Evolutionary conservation across 2,113 vertebrate species (phyloP).

Genomic region (Saguinus imperator): DNA sequence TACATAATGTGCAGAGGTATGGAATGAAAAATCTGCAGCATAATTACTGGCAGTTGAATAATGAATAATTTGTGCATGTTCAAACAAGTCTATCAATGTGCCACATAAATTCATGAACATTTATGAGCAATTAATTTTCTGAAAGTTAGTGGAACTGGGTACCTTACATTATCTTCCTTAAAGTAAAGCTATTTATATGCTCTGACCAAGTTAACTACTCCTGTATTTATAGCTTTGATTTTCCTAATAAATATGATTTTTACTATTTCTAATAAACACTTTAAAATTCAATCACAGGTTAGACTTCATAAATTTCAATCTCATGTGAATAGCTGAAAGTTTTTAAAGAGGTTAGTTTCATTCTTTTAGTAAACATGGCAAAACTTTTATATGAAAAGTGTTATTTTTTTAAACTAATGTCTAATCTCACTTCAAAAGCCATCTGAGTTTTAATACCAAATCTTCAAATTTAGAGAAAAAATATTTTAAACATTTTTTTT

Average conservation of each 20-base stretch:
- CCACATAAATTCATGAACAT: slow-evolving; percentile 65
- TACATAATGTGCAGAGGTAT: slow-evolving; percentile 56
- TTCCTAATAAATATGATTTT: not conserved
- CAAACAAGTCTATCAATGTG: slow-evolving; percentile 62
- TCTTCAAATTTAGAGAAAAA: not conserved
- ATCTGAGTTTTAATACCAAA: not conserved
- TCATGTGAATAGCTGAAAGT: not conserved
- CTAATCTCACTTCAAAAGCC: not conserved
- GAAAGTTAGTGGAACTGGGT: slow-evolving; percentile 10
- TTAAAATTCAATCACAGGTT: not conserved
- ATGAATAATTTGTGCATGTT: slow-evolving; percentile 66
- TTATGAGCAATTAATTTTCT: slow-evolving; percentile 69
- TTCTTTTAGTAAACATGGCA: not conserved
- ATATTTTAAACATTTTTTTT: not conserved
- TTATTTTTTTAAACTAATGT: not conserved
- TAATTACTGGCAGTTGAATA: slow-evolving; percentile 66
- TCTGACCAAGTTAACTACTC: not conserved
- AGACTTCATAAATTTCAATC: not conserved
- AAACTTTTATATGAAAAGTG: not conserved
- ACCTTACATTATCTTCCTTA: not conserved
- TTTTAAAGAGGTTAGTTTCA: not conserved
- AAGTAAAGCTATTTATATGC: not conserved
- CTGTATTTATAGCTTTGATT: not conserved
- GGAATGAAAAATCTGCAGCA: slow-evolving; percentile 34
- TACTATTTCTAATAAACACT: not conserved